These are phyloP conservation scores for Brachionus rotundiformis DNA, from an alignment of 1,140 invertebrate genomes.

Conservation along the genomic window DNA sequence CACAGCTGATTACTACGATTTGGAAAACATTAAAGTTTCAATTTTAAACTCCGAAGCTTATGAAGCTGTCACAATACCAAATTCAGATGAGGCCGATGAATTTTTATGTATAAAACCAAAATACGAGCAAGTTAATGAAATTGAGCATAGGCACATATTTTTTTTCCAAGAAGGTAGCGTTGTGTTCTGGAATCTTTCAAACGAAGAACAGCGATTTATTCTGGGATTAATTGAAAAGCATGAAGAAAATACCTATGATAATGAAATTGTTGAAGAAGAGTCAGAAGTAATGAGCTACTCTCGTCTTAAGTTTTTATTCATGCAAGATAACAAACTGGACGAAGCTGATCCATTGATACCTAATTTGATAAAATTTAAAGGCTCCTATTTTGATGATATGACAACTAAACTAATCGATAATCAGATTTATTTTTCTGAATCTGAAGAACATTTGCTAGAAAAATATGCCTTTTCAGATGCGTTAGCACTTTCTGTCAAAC, in stretches of 20 bases:
- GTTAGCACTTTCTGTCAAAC: slow-evolving; percentile 74
- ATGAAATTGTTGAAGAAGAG: slow-evolving; percentile 49
- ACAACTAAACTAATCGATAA: slow-evolving; percentile 24
- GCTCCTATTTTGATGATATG: neutral
- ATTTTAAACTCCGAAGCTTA: slow-evolving; percentile 32
- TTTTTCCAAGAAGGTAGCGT: slow-evolving; percentile 75
- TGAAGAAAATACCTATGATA: slow-evolving; percentile 44
- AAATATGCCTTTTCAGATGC: slow-evolving; percentile 85
- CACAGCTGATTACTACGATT: slow-evolving; percentile 49
- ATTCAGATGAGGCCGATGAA: neutral
- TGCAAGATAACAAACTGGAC: slow-evolving; percentile 58
- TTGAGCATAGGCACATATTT: slow-evolving; percentile 52
- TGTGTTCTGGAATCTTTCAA: slow-evolving; percentile 87
- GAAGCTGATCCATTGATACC: slow-evolving; percentile 55
- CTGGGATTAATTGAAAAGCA: slow-evolving; percentile 38
- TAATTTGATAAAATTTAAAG: slow-evolving; percentile 29
- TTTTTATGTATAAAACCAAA: slow-evolving; percentile 34
- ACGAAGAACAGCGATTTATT: slow-evolving; percentile 69
- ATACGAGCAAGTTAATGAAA: neutral
- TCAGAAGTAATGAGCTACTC: slow-evolving; percentile 57
- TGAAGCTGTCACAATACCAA: neutral
- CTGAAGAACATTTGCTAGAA: slow-evolving; percentile 65
- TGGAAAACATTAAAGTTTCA: neutral
- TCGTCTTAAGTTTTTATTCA: slow-evolving; percentile 53
- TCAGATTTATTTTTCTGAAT: slow-evolving; percentile 34